Conservation (phyloP, 2,113 vertebrate genomes). For the Myrmecophaga tridactyla region DNA sequence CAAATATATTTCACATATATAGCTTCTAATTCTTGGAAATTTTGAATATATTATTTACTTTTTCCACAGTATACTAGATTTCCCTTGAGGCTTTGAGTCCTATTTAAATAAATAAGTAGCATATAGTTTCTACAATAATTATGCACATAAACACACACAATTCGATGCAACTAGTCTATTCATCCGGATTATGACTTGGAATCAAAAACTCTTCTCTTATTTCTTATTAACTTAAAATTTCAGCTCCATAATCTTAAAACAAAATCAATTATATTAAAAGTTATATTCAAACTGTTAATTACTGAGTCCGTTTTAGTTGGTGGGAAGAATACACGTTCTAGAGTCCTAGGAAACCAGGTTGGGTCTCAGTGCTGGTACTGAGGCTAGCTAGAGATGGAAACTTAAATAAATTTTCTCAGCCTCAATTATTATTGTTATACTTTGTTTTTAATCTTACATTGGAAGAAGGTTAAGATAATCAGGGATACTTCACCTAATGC, state of each 20-base stretch:
- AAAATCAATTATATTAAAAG: background rate
- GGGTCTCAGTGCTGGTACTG: background rate
- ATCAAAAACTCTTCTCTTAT: background rate
- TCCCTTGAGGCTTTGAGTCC: background rate
- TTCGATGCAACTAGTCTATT: background rate
- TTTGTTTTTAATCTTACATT: background rate
- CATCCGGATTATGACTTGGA: background rate
- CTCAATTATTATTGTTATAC: background rate
- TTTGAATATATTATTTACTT: background rate
- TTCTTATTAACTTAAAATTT: background rate
- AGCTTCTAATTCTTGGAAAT: background rate
- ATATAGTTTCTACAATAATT: background rate
- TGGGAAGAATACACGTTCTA: background rate
- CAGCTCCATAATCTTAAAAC: background rate
- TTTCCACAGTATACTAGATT: background rate
- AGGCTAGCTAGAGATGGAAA: background rate
- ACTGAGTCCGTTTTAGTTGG: background rate
- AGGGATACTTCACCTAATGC: background rate
- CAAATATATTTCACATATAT: background rate
- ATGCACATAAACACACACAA: background rate
- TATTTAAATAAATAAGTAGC: background rate
- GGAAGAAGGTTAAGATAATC: background rate
- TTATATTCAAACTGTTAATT: background rate
- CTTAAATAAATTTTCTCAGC: background rate
- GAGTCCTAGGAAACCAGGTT: background rate